These are phyloP conservation scores for Abscondita cerata DNA, from an alignment of 2,888 invertebrate genomes.

Conservation along the genomic window DNA sequence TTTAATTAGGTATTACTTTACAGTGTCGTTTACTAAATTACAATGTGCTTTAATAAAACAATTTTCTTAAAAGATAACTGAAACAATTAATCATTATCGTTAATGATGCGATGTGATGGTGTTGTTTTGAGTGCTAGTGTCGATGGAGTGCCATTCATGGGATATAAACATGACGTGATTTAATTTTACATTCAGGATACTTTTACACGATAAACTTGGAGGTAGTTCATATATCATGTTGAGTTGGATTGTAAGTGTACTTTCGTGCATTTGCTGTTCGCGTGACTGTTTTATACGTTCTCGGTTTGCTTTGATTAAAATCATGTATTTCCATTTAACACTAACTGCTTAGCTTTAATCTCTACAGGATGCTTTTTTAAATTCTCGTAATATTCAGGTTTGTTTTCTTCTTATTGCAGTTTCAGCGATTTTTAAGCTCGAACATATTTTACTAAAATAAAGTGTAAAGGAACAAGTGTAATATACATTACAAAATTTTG, in stretches of 20 bases:
- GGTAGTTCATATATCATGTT: constrained; percentile 34
- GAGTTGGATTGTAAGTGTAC: constrained; percentile 38
- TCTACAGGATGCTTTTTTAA: not conserved
- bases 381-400: too few species aligned
- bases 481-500: too few species aligned
- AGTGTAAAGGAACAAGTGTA: too few species aligned
- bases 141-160: constrained; percentile 26
- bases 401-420: too few species aligned
- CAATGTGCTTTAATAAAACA: constrained; percentile 6
- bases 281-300: constrained; percentile 12
- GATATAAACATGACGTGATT: constrained; percentile 32
- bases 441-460: too few species aligned
- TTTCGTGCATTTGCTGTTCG: constrained; percentile 6
- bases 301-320: constrained; percentile 8
- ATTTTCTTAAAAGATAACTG: not conserved
- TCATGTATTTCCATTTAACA: constrained; percentile 16
- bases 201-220: constrained; percentile 20
- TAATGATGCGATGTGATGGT: not conserved
- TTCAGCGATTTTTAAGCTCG: too few species aligned
- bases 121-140: constrained; percentile 13
- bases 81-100: constrained; percentile 6
- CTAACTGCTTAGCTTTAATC: constrained; percentile 9
- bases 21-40: not conserved
- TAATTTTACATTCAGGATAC: constrained; percentile 24
- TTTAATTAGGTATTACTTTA: not conserved